Evolutionary conservation across 2,888 invertebrate genomes (phyloP).

Genomic region (Hypomecis atomaria): DNA sequence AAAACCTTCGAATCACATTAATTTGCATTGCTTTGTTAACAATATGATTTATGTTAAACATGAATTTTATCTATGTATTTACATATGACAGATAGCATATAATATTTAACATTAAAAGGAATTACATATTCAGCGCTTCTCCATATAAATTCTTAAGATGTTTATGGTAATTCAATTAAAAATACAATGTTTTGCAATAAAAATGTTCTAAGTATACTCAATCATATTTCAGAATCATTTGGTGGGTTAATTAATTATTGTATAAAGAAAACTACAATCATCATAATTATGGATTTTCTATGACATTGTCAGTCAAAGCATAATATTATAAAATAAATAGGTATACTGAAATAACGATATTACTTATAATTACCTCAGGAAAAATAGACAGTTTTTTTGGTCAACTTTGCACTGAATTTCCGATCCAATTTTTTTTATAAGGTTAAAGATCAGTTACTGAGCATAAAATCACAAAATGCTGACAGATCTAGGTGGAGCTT

Average conservation of each 20-base stretch:
- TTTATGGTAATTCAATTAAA: conserved; percentile 20
- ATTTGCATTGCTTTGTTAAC: conserved; percentile 14
- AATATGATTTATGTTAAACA: conserved; percentile 15
- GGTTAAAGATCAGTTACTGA: too few species aligned
- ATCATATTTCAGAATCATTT: neutral
- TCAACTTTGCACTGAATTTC: too few species aligned
- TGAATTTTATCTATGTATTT: conserved; percentile 24
- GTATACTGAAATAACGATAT: too few species aligned
- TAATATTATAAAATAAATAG: neutral
- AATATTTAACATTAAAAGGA: conserved; percentile 8
- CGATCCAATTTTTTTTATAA: too few species aligned
- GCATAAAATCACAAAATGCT: too few species aligned
- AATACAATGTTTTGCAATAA: conserved; percentile 11
- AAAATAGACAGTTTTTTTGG: too few species aligned
- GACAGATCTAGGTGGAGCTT: too few species aligned
- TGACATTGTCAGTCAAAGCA: neutral
- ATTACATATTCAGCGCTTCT: conserved; percentile 8
- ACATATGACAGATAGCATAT: conserved; percentile 17
- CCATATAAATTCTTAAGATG: conserved; percentile 13
- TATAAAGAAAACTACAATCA: neutral
- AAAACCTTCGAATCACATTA: conserved; percentile 9
- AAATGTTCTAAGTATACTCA: neutral
- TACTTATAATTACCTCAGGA: too few species aligned
- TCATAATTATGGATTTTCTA: neutral
- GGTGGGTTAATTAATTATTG: neutral